These are phyloP conservation scores for Knipowitschia caucasica DNA, from an alignment of 2,797 vertebrate species.

Conservation along the genomic window DNA sequence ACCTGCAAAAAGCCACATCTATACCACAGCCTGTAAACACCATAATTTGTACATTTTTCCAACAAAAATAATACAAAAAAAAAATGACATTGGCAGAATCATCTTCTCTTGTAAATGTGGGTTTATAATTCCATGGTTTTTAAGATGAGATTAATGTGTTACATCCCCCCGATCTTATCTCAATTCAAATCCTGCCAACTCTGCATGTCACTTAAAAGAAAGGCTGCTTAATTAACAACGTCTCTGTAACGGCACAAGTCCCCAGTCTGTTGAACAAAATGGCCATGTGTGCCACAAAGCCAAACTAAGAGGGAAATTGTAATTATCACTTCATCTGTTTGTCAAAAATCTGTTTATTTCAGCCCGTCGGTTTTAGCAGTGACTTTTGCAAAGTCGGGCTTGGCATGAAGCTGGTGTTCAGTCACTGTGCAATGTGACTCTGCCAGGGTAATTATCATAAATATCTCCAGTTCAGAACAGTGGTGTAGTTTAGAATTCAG, in stretches of 20 bases:
- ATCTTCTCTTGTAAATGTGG: no score
- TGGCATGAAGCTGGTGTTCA: constrained; percentile 37
- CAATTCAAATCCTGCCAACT: constrained; percentile 19
- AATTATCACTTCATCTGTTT: constrained; percentile 42
- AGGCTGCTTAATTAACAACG: constrained; percentile 43
- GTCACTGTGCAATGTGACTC: constrained; percentile 36
- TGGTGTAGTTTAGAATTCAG: constrained; percentile 36
- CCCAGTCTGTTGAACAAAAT: constrained; percentile 27
- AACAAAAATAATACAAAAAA: no score
- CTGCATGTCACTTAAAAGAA: constrained; percentile 14
- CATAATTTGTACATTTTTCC: not conserved
- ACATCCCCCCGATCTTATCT: constrained; percentile 31
- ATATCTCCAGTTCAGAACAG: constrained; percentile 46
- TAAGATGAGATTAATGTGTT: constrained; percentile 16
- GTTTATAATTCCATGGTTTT: constrained; percentile 2
- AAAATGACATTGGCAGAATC: no score
- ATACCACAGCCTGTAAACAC: not conserved
- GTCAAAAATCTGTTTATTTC: constrained; percentile 51
- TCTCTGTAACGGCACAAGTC: constrained; percentile 23
- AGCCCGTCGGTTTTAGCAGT: constrained; percentile 42
- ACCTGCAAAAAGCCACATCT: not conserved
- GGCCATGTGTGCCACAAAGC: constrained; percentile 31
- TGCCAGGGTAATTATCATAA: constrained; percentile 51
- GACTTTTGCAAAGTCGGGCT: constrained; percentile 34
- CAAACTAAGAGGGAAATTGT: constrained; percentile 45